Evolutionary conservation across 64 coral and sea anemone species (phyloP).

Genomic region (Exaiptasia diaphana): DNA sequence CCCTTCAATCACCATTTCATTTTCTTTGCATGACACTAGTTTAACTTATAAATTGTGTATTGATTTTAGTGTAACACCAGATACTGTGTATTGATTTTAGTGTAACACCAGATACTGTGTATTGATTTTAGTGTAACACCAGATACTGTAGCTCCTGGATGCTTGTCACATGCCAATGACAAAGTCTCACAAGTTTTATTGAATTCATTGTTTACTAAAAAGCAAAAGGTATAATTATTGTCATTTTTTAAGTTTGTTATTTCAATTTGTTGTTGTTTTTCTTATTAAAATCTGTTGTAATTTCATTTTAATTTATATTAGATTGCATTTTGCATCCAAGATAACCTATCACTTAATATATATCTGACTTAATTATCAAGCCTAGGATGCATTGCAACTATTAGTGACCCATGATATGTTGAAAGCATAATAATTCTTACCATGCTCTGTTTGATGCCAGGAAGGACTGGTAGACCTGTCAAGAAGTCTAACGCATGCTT

Average conservation of each 20-base stretch:
- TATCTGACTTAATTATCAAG: no score
- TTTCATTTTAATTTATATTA: not conserved
- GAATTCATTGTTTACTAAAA: slow-evolving; percentile 73
- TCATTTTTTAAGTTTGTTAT: not conserved
- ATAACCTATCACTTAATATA: no score
- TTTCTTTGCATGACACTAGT: not conserved
- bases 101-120: slow-evolving; percentile 48
- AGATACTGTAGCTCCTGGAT: slow-evolving; percentile 73
- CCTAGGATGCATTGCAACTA: no score
- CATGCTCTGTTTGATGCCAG: no score
- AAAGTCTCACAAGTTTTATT: slow-evolving; percentile 58
- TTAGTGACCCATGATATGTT: no score
- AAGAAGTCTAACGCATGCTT: slow-evolving; percentile 63
- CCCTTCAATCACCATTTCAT: no score
- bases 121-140: slow-evolving; percentile 55
- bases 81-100: slow-evolving; percentile 38
- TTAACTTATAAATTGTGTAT: not conserved
- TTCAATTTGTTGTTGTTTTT: no score
- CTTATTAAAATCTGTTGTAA: not conserved
- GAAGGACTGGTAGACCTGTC: slow-evolving; percentile 71
- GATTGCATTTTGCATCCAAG: not conserved
- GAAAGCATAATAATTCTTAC: no score
- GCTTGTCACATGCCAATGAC: slow-evolving; percentile 67
- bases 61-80: slow-evolving; percentile 48
- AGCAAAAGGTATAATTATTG: slow-evolving; percentile 71